Evolutionary conservation across 2,113 vertebrate genomes (phyloP), one percentile per base, ranked within the genome.

Genomic region (Nothocercus nigrocapillus): DNA sequence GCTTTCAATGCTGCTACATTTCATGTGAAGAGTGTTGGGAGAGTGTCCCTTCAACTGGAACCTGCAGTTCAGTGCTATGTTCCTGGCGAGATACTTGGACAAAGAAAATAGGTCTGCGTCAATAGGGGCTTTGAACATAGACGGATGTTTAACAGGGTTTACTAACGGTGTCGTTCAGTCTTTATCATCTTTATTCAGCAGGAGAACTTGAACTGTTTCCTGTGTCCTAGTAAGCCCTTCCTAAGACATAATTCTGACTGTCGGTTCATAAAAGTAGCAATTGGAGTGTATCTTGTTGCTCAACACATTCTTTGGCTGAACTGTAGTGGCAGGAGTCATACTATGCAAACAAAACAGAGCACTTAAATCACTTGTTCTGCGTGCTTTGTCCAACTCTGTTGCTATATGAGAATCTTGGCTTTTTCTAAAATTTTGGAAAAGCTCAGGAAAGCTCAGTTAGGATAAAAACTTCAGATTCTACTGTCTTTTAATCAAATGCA

Each of bases 401-500:
- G 45, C 36, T 18, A 20, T 27, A 54, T 28, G 12, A 56, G n/a
- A 36, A 68, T 74, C 7, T 58, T 84, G 36, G 4, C 44, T 93
- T 88, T 62, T 20, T 40, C 12, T 42, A 90, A 49, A 54, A 45
- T 88, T 91, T 59, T 70, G 64, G 51, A 88, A 67, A 77, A 45
- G 36, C 27, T 88, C 13, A 77, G 49, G 49, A 77, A 19, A 63
- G 24, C 40, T 83, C 27, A 36, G 54, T 82, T 91, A 90, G 88
- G 91, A 73, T 66, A 11, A 93, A 88, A 63, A 90, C 54, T 81
- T 91, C 59, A 9, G 19, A 89, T 95, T 91, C 67, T 49, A 59
- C 53, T 91, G 72, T 61, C 40, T 36, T 90, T 91, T 96, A 95
- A 96, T 94, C 92, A 93, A 74, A 93, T 70, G 32, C 38, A 59